A percentile compares a stretch with the other conserved stretches of the same genome.
Conservation (phyloP, 2,888 invertebrate species). For the Tridacna crocea region DNA sequence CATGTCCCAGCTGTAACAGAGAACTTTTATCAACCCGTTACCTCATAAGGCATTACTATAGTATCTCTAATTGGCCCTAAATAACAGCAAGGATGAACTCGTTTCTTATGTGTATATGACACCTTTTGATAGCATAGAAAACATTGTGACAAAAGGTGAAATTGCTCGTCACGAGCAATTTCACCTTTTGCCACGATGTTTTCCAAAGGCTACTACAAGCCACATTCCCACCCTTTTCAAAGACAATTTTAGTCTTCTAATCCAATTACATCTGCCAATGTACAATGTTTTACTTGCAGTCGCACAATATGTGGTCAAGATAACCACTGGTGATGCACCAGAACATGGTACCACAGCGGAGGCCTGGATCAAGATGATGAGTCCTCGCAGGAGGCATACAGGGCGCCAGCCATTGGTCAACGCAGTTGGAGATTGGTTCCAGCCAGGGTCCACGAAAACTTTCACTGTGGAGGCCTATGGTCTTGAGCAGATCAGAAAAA, state of each 20-base stretch:
- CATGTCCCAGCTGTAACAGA: constrained; percentile 4
- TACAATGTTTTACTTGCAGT: constrained; percentile 5
- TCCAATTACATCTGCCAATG: no score
- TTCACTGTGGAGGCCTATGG: constrained; percentile 20
- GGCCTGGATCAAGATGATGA: constrained; percentile 23
- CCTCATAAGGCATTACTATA: no score
- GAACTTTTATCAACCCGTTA: no score
- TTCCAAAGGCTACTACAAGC: no score
- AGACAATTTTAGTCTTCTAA: no score
- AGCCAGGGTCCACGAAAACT: constrained; percentile 11
- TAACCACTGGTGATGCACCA: constrained; percentile 8
- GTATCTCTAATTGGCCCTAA: no score
- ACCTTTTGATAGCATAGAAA: no score
- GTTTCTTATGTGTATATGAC: no score
- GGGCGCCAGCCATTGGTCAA: constrained; percentile 9
- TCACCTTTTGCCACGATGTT: neutral
- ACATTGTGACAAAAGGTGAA: no score
- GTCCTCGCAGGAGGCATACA: constrained; percentile 21
- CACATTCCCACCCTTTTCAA: no score
- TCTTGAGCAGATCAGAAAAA: constrained; percentile 19
- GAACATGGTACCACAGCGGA: constrained; percentile 18
- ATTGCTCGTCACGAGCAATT: no score
- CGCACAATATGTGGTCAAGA: neutral
- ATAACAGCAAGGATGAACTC: no score
- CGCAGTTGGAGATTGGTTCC: neutral